phyloP scores from a whole-genome alignment of 2,888 invertebrate genomes.

The Drosophila mulleri region DNA sequence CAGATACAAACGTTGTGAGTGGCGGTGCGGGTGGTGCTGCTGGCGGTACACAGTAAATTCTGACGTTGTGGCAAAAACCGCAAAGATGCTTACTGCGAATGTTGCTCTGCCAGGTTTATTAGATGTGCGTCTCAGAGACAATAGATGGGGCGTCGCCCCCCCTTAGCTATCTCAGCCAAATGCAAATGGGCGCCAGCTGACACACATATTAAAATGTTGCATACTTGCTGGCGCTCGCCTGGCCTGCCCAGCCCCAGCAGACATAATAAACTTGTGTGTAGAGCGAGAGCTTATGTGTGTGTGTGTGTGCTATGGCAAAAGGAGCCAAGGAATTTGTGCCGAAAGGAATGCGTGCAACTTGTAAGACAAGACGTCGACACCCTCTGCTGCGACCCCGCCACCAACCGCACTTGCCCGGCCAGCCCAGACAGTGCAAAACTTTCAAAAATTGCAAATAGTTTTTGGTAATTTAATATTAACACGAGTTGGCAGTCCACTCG shows the following conservation, averaged over 20 bases:
- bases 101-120: conserved; percentile 60
- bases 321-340: conserved; percentile 58
- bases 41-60: conserved; percentile 38
- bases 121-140: conserved; percentile 53
- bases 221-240: conserved; percentile 53
- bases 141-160: conserved; percentile 1
- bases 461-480: conserved; percentile 73
- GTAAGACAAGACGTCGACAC: conserved; percentile 64
- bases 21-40: background rate
- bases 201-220: conserved; percentile 81
- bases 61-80: conserved; percentile 53
- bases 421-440: conserved; percentile 57
- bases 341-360: conserved; percentile 68
- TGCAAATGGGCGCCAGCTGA: conserved; percentile 64
- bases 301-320: conserved; percentile 25
- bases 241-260: conserved; percentile 42
- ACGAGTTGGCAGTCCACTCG: conserved; percentile 63
- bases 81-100: conserved; percentile 64
- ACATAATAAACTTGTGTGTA: conserved; percentile 70
- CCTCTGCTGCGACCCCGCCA: conserved; percentile 10
- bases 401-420: conserved; percentile 12
- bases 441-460: conserved; percentile 71
- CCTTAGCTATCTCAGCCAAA: conserved; percentile 1
- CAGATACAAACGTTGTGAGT: conserved; percentile 7
- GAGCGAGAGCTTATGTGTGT: background rate